Conservation (phyloP, 2,797 vertebrate genomes). For the Epinephelus coioides region DNA sequence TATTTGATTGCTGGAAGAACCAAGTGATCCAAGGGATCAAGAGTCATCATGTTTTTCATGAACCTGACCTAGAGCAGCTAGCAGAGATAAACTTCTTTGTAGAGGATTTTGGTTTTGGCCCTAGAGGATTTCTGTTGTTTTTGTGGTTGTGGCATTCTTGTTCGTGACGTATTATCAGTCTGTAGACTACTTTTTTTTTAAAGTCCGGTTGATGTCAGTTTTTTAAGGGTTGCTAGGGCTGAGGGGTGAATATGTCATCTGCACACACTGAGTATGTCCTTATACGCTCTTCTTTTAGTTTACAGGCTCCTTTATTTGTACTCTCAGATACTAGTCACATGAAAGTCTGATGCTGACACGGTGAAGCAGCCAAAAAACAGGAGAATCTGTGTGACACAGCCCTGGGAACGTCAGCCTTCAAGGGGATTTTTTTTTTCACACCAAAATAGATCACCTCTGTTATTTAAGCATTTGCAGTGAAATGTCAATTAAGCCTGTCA, state of each 20-base stretch:
- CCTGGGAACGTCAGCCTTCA: constrained; percentile 28
- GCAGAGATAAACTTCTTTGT: constrained; percentile 64
- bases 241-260: constrained; percentile 26
- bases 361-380: constrained; percentile 28
- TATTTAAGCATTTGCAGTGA: constrained; percentile 10
- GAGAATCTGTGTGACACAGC: constrained; percentile 35
- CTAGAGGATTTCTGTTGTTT: constrained; percentile 61
- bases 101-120: constrained; percentile 63
- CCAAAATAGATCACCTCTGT: background rate
- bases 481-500: background rate
- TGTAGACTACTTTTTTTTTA: constrained; percentile 59
- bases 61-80: constrained; percentile 69
- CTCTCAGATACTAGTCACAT: constrained; percentile 56
- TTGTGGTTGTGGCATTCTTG: constrained; percentile 56
- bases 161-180: constrained; percentile 61
- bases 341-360: constrained; percentile 40
- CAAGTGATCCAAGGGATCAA: constrained; percentile 60
- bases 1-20: constrained; percentile 76
- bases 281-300: constrained; percentile 41
- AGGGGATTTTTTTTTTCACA: constrained; percentile 25
- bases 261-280: constrained; percentile 30
- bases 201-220: constrained; percentile 52
- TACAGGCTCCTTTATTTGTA: constrained; percentile 37
- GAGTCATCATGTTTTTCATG: constrained; percentile 50
- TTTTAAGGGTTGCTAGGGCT: constrained; percentile 55